A percentile compares a stretch with the other conserved stretches of the same genome.
These are phyloP conservation scores for Pomacea maculata DNA, from an alignment of 1,140 invertebrate species.

Conservation along the genomic window DNA sequence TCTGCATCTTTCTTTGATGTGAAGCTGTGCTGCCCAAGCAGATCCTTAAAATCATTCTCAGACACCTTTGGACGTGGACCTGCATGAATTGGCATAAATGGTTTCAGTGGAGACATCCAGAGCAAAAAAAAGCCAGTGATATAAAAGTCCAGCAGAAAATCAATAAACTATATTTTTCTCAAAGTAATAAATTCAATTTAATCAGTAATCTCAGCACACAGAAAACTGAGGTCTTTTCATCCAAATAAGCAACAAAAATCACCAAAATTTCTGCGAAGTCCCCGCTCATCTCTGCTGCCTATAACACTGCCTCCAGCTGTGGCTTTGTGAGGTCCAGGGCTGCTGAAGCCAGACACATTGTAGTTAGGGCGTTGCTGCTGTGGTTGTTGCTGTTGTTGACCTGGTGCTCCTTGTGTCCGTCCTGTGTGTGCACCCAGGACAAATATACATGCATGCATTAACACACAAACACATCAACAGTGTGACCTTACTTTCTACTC, in stretches of 20 bases:
- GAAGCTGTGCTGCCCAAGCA: conserved; percentile 88
- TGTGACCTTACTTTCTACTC: not conserved
- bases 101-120: too few relatives aligned
- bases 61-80: conserved; percentile 65
- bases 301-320: conserved; percentile 60
- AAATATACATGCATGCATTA: not conserved
- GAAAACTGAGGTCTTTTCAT: too few relatives aligned
- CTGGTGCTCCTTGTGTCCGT: not conserved
- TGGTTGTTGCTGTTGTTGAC: conserved; percentile 28
- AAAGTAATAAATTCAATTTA: too few relatives aligned
- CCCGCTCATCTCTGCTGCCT: conserved; percentile 51
- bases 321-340: conserved; percentile 29
- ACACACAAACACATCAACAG: not conserved
- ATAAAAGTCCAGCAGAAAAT: too few relatives aligned
- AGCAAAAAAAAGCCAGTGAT: too few relatives aligned
- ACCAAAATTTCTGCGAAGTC: conserved; percentile 58
- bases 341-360: conserved; percentile 32
- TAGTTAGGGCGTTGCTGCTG: conserved; percentile 25
- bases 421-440: not conserved
- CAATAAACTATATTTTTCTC: too few relatives aligned
- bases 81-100: conserved; percentile 20
- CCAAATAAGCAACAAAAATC: conserved; percentile 23
- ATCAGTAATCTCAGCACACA: too few relatives aligned
- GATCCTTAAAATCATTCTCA: conserved; percentile 87
- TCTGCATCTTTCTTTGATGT: conserved; percentile 74